Evolutionary conservation across 2,113 vertebrate species (phyloP).

Genomic region (Oreochromis tanganicae): DNA sequence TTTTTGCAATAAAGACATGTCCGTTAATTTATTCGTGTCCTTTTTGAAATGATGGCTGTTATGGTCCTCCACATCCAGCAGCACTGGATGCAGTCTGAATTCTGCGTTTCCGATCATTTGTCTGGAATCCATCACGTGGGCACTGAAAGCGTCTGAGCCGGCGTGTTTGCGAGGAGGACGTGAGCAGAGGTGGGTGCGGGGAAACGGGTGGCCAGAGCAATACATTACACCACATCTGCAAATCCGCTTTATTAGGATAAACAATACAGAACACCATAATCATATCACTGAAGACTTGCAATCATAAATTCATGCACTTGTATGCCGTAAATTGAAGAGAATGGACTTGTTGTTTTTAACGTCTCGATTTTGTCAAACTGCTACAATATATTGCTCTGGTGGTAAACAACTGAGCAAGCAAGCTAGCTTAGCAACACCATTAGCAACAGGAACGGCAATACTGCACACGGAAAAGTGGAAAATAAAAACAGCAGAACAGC

Average conservation of each 20-base stretch:
- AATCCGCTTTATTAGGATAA: constrained; percentile 77
- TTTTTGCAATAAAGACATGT: neutral
- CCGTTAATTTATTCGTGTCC: neutral
- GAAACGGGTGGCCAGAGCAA: constrained; percentile 49
- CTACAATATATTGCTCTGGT: constrained; percentile 61
- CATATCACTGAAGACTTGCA: constrained; percentile 52
- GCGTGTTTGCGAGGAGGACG: neutral
- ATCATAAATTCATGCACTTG: constrained; percentile 50
- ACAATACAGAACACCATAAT: constrained; percentile 80
- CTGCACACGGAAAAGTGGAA: constrained; percentile 82
- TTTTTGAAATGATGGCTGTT: neutral
- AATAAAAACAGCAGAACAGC: constrained; percentile 79
- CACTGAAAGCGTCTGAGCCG: neutral
- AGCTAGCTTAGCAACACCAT: constrained; percentile 75
- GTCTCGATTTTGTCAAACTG: constrained; percentile 20
- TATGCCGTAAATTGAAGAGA: neutral
- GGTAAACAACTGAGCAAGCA: constrained; percentile 88
- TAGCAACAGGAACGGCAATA: constrained; percentile 79
- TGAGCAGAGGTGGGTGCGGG: constrained; percentile 7
- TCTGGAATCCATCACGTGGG: neutral
- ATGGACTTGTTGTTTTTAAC: neutral
- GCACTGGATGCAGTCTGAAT: neutral
- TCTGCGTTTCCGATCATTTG: neutral
- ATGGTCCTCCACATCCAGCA: neutral
- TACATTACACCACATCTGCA: constrained; percentile 57